phyloP scores from a whole-genome alignment of 2,797 vertebrate genomes.

The Crocidura indochinensis region DNA sequence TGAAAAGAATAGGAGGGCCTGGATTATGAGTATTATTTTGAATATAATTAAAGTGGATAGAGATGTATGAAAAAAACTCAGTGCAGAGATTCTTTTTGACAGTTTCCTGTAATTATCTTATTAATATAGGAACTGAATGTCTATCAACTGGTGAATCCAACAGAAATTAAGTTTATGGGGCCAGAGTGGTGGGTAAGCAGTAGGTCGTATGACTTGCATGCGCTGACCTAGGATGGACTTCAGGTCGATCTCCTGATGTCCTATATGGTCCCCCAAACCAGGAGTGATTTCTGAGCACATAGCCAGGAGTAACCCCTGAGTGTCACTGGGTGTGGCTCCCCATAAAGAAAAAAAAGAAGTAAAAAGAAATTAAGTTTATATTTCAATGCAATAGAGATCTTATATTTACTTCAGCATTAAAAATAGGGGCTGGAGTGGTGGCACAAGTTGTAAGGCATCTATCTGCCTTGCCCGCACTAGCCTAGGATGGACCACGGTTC shows the following conservation, averaged over 20 bases:
- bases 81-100: conserved; percentile 34
- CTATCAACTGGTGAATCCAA: not conserved
- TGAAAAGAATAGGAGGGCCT: conserved; percentile 66
- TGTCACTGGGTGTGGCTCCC: too few relatives aligned
- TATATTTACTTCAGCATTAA: conserved; percentile 22
- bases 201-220: too few relatives aligned
- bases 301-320: too few relatives aligned
- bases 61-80: conserved; percentile 75
- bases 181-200: too few relatives aligned
- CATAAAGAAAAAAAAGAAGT: not conserved
- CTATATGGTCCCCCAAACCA: too few relatives aligned
- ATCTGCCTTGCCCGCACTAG: too few relatives aligned
- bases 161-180: not conserved
- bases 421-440: not conserved
- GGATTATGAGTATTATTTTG: conserved; percentile 62
- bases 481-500: too few relatives aligned
- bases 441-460: too few relatives aligned
- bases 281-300: too few relatives aligned
- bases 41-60: conserved; percentile 75
- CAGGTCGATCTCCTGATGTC: too few relatives aligned
- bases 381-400: not conserved
- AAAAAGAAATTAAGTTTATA: not conserved
- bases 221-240: too few relatives aligned
- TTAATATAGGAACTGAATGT: conserved; percentile 42
- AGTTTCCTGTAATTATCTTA: conserved; percentile 73